Conservation (phyloP, 2,797 vertebrate genomes). For the Pogoniulus pusillus region DNA sequence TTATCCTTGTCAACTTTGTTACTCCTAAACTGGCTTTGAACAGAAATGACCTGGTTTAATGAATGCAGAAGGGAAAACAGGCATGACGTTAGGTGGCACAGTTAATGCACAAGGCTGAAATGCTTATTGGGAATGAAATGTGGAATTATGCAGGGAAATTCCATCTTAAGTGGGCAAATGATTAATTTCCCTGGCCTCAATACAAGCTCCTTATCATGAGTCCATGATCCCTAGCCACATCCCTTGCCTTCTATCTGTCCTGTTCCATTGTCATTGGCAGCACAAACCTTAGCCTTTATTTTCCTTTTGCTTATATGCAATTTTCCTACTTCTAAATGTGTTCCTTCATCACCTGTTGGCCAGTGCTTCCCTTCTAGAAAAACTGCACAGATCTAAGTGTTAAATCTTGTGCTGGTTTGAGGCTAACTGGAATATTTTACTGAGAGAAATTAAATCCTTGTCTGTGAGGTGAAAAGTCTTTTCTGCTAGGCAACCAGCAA, state of each 20-base stretch:
- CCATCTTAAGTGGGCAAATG: not conserved
- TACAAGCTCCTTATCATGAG: not conserved
- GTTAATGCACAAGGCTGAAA: not conserved
- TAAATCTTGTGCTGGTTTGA: not conserved
- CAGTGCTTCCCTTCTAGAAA: not conserved
- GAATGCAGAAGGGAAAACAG: not conserved
- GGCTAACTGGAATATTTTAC: no score
- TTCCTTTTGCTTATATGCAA: not conserved
- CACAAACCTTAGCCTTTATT: not conserved
- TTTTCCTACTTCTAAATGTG: not conserved
- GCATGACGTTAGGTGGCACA: not conserved
- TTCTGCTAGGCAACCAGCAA: no score
- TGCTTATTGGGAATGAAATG: not conserved
- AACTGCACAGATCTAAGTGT: not conserved
- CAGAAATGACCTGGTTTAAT: not conserved
- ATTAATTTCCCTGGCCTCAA: not conserved
- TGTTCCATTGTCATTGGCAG: not conserved
- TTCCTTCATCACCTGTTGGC: accelerated
- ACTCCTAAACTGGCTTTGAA: not conserved
- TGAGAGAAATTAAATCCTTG: no score
- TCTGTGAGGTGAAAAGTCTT: no score
- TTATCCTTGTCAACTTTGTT: not conserved
- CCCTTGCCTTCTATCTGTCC: not conserved
- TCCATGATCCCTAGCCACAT: not conserved
- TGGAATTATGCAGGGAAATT: not conserved